These are phyloP conservation scores for Morus bassanus DNA, from an alignment of 2,797 vertebrate genomes.

Conservation along the genomic window DNA sequence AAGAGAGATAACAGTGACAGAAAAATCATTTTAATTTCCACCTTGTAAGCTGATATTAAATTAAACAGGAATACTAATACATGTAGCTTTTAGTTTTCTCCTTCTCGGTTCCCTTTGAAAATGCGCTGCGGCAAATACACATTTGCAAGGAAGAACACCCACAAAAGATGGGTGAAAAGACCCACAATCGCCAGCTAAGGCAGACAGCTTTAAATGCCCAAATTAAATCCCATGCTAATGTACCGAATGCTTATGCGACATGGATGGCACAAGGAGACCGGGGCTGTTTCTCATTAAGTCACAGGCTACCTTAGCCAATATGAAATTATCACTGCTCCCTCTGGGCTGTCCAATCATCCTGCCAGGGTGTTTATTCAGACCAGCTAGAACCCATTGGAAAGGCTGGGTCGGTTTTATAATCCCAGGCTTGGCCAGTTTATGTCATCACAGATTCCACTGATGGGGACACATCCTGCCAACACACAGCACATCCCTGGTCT, in stretches of 20 bases:
- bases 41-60: constrained; percentile 52
- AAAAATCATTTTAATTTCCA: constrained; percentile 62
- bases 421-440: background rate
- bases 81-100: background rate
- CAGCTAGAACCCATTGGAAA: background rate
- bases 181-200: background rate
- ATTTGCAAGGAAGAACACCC: background rate
- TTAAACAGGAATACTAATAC: constrained; percentile 41
- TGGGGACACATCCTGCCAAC: background rate
- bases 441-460: background rate
- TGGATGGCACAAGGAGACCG: background rate
- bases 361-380: background rate
- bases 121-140: background rate
- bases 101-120: constrained; percentile 9
- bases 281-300: background rate
- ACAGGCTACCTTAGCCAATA: background rate
- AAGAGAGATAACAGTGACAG: constrained; percentile 41
- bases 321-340: background rate
- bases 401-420: background rate
- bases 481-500: background rate
- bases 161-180: background rate
- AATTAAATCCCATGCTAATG: background rate
- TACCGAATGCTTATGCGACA: accelerated
- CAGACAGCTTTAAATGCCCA: background rate
- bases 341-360: background rate